Conservation (phyloP, 2,888 invertebrate species). For the Philhelius pedissequus region DNA sequence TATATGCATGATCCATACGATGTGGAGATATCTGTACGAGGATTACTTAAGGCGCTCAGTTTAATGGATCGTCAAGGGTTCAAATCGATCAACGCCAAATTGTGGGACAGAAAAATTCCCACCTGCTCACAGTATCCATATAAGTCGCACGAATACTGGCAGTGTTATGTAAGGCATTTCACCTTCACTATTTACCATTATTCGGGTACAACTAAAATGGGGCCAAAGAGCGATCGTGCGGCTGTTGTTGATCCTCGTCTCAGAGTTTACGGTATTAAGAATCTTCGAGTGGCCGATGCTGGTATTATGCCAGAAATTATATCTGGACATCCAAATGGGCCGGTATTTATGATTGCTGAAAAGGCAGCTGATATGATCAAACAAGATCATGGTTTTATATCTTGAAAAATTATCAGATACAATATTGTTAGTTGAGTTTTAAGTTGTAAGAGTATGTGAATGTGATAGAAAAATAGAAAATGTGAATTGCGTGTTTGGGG, state of each 20-base stretch:
- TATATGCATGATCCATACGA: conserved; percentile 84
- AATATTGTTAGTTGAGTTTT: too few relatives aligned
- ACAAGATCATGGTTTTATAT: conserved; percentile 78
- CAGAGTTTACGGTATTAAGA: conserved; percentile 79
- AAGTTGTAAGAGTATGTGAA: too few relatives aligned
- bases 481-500: conserved; percentile 26
- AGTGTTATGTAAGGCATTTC: conserved; percentile 82
- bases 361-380: conserved; percentile 82
- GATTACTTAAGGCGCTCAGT: conserved; percentile 81
- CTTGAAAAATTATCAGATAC: conserved; percentile 44
- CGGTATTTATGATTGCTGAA: conserved; percentile 82
- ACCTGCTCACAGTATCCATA: conserved; percentile 81
- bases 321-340: conserved; percentile 81
- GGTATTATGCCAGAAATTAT: conserved; percentile 81
- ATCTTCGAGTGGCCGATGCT: conserved; percentile 81
- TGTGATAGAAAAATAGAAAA: conserved; percentile 31
- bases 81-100: conserved; percentile 79
- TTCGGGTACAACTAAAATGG: conserved; percentile 84
- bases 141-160: conserved; percentile 83
- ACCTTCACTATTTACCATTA: conserved; percentile 84
- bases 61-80: conserved; percentile 80
- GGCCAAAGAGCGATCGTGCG: conserved; percentile 81
- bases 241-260: conserved; percentile 84
- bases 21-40: conserved; percentile 82
- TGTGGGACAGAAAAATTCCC: conserved; percentile 82